Evolutionary conservation across 2,888 invertebrate genomes (phyloP).

Genomic region (Eupsilia transversa): DNA sequence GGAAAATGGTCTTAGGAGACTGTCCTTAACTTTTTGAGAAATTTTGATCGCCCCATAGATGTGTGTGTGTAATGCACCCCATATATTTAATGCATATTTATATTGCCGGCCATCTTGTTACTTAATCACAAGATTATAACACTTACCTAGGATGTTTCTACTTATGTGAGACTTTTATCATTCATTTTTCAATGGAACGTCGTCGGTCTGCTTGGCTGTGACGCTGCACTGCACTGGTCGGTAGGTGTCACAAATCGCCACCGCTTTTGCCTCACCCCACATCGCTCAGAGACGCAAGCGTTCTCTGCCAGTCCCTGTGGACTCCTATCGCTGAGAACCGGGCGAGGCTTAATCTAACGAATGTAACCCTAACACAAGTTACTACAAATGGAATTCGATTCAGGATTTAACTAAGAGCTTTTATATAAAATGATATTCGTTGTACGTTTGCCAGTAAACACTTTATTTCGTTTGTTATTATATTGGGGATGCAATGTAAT

Average conservation of each 20-base stretch:
- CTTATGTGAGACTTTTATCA: neutral
- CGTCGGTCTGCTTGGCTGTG: neutral
- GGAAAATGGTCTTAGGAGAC: too few relatives aligned
- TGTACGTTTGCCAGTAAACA: constrained; percentile 55
- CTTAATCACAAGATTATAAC: neutral
- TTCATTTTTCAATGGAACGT: neutral
- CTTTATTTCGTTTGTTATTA: constrained; percentile 58
- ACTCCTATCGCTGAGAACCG: constrained; percentile 85
- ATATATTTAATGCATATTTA: neutral
- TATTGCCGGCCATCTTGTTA: neutral
- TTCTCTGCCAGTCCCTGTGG: constrained; percentile 80
- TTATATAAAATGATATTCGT: constrained; percentile 72
- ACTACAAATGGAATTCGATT: constrained; percentile 88
- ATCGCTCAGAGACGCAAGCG: constrained; percentile 73
- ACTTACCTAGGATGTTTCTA: neutral
- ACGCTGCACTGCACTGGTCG: neutral
- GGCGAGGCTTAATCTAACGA: constrained; percentile 86
- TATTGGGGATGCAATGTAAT: constrained; percentile 42
- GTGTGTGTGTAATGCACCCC: too few relatives aligned
- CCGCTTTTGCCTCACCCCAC: constrained; percentile 58
- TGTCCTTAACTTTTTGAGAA: too few relatives aligned
- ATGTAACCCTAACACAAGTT: constrained; percentile 85
- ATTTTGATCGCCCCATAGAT: too few relatives aligned
- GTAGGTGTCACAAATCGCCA: neutral
- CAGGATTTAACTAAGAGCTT: constrained; percentile 86